Base-by-base conservation (phyloP, 2,797 vertebrate species). In the Muscicapa striata region DNA sequence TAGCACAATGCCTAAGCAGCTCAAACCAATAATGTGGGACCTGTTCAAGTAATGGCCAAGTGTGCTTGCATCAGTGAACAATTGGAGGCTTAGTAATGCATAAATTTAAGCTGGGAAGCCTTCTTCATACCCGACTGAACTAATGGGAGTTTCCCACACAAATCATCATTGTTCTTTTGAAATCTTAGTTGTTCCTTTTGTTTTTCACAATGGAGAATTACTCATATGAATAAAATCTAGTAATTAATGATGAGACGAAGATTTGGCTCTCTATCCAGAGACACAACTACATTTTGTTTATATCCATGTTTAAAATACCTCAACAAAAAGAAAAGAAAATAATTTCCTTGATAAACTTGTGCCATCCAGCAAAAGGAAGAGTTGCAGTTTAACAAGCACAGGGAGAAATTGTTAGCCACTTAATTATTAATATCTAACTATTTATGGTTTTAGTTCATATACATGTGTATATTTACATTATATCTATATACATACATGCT, bases 181-280 rank as follows among this genome's bases (percentile, higher is more conserved):
- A 96, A 93, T 93, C 94, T 94, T 95, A 84, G 76, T 92, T 95
- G 88, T 89, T 94, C 62, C 93, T 91, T 96, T 96, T 97, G 85
- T 96, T 96, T 96, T 89, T 83, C 64, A 95, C 94, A 94, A 92
- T 93, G 76, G 76, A 85, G 73, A 91, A 79, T 94, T 95, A 93
- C 61, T 95, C 94, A 72, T 92, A 96, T 93, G 91, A 94, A 93
- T 90, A 87, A 95, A 96, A 94, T 90, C 24, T 64, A 76, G 68
- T 89, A 93, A 92, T 96, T 97, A 95, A 89, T 90, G 78, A 93
- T 77, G 84, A 86, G 81, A 90, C 85, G 84, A 67, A 78, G 38
- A 67, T 89, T 89, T 87, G 77, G 22, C 62, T 84, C 69, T 77
- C 49, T 77, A 5, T 88, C 67, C 64, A 89, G 51, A 78, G 36